Evolutionary conservation across 2,888 invertebrate species (phyloP).

Genomic region (Trypoxylon attenuatum): DNA sequence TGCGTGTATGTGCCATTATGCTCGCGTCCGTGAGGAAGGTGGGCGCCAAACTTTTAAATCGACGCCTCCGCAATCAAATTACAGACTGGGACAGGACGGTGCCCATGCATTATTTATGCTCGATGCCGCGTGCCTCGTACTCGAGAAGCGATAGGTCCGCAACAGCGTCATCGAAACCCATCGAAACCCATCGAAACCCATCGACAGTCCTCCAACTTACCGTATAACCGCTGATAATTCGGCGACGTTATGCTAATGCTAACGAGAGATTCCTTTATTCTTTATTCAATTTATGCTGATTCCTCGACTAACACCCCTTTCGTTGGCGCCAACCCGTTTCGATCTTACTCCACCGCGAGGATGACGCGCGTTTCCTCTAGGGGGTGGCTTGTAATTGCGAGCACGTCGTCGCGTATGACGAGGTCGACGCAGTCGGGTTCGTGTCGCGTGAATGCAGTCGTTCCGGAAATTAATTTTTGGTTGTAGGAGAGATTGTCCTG

Average conservation of each 20-base stretch:
- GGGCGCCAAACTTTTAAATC: slow-evolving; percentile 67
- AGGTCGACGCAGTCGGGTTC: no score
- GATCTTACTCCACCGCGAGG: no score
- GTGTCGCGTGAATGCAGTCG: no score
- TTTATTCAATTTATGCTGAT: slow-evolving; percentile 27
- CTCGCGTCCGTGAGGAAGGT: slow-evolving; percentile 54
- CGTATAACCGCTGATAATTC: slow-evolving; percentile 54
- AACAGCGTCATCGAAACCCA: background rate
- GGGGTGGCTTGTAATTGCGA: no score
- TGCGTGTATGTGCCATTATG: slow-evolving; percentile 62
- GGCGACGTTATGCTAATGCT: slow-evolving; percentile 52
- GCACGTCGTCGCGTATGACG: no score
- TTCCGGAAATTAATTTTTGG: background rate
- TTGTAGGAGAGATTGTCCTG: background rate
- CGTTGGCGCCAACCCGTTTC: no score
- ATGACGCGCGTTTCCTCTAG: no score
- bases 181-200: background rate
- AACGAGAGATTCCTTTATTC: slow-evolving; percentile 46
- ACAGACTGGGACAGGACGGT: slow-evolving; percentile 66
- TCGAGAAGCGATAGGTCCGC: slow-evolving; percentile 18
- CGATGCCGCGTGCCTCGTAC: slow-evolving; percentile 64
- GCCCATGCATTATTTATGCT: slow-evolving; percentile 71
- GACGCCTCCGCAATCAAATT: slow-evolving; percentile 73
- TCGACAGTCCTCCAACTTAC: slow-evolving; percentile 5
- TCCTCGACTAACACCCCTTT: no score